A percentile compares a stretch with the other conserved stretches of the same genome.
phyloP scores from a whole-genome alignment of 2,888 invertebrate genomes.

The Alloscopus bannaensis region DNA sequence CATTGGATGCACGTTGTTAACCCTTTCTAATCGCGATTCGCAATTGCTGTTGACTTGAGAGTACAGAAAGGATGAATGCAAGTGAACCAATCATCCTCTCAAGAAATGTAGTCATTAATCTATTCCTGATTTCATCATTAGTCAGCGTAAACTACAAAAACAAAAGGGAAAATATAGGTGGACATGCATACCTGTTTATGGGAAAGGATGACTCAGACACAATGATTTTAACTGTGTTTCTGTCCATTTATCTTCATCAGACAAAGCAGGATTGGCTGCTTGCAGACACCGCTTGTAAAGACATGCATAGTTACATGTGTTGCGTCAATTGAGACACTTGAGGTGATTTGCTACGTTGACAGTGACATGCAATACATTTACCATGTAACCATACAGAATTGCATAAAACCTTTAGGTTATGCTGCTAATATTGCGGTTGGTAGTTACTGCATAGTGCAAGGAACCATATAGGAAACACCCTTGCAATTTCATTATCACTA shows the following conservation, averaged over 20 bases:
- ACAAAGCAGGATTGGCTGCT: too few species aligned
- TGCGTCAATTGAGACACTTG: slow-evolving; percentile 1
- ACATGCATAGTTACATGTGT: background rate
- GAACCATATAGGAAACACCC: background rate
- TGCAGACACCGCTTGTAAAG: too few species aligned
- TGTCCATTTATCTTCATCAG: background rate
- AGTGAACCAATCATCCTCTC: slow-evolving; percentile 4
- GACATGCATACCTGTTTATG: background rate
- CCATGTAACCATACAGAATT: background rate
- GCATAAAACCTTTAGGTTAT: too few species aligned
- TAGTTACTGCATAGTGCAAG: background rate
- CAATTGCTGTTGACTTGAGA: background rate
- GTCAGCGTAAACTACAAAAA: slow-evolving; percentile 2
- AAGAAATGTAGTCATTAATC: slow-evolving; percentile 15
- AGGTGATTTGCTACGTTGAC: slow-evolving; percentile 8
- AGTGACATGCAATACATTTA: slow-evolving; percentile 11
- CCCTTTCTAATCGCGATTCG: background rate
- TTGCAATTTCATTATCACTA: background rate
- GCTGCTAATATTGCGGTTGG: too few species aligned
- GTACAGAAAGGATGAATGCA: background rate
- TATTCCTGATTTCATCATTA: slow-evolving; percentile 37
- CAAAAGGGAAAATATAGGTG: background rate
- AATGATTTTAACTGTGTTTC: background rate
- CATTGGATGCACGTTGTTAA: background rate
- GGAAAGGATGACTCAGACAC: too few species aligned